Evolutionary conservation across 2,888 invertebrate genomes (phyloP).

Genomic region (Heliconius hortense): DNA sequence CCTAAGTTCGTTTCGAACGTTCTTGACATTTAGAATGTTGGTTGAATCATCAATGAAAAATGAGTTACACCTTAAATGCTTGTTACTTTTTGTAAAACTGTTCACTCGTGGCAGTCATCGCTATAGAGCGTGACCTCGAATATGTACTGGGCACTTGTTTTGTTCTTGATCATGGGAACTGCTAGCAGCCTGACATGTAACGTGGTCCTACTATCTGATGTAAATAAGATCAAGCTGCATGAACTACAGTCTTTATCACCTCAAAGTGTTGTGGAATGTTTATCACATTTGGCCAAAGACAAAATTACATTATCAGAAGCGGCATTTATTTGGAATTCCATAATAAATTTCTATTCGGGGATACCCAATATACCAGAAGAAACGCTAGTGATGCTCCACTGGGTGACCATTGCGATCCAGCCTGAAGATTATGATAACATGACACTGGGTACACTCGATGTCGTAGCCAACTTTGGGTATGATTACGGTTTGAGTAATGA

Average conservation of each 20-base stretch:
- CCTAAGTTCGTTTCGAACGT: not conserved
- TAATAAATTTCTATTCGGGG: conserved; percentile 60
- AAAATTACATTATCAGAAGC: conserved; percentile 57
- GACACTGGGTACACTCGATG: conserved; percentile 76
- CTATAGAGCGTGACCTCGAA: not conserved
- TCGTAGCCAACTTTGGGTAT: conserved; percentile 80
- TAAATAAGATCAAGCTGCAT: conserved; percentile 48
- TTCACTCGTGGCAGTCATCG: not conserved
- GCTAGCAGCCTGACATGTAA: conserved; percentile 52
- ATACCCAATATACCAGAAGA: conserved; percentile 69
- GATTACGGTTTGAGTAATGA: conserved; percentile 67
- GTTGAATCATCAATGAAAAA: conserved; percentile 19
- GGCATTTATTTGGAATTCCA: conserved; percentile 63
- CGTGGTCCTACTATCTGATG: conserved; percentile 54
- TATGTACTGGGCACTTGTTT: not conserved
- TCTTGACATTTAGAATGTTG: not conserved
- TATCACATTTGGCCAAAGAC: conserved; percentile 63
- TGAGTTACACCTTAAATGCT: conserved; percentile 1
- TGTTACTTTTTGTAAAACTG: not conserved
- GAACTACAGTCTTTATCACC: conserved; percentile 57
- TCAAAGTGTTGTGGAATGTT: conserved; percentile 62
- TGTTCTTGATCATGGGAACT: not conserved
- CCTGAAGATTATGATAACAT: conserved; percentile 77
- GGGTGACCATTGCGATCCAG: conserved; percentile 73
- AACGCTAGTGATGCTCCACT: conserved; percentile 65